phyloP scores from a whole-genome alignment of 2,113 vertebrate species.

The Peromyscus leucopus region DNA sequence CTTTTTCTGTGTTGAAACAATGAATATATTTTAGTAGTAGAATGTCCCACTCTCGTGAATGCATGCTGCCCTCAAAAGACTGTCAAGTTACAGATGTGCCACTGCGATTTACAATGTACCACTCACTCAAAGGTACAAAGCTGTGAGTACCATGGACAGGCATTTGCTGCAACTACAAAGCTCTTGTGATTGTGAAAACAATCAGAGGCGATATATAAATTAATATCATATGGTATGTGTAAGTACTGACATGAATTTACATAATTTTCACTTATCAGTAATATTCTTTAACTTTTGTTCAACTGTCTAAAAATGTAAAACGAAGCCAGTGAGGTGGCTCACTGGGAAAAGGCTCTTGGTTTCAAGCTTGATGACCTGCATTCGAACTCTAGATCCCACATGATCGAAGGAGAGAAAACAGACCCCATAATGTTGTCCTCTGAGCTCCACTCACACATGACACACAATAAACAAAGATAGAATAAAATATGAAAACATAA shows the following conservation, averaged over 20 bases:
- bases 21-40: background rate
- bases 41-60: background rate
- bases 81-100: background rate
- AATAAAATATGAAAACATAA: background rate
- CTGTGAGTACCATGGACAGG: background rate
- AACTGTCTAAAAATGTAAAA: background rate
- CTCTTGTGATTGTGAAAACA: background rate
- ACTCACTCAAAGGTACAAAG: background rate
- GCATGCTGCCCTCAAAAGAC: background rate
- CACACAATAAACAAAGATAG: background rate
- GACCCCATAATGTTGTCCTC: background rate
- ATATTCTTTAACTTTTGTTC: background rate
- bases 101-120: background rate
- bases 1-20: background rate
- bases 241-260: background rate
- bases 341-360: background rate
- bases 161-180: background rate
- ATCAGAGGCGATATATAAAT: background rate
- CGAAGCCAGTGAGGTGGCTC: background rate
- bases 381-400: background rate
- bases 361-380: background rate
- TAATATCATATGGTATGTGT: background rate
- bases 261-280: background rate
- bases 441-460: background rate
- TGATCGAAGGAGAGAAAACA: background rate